phyloP scores from a whole-genome alignment of 2,113 vertebrate genomes.

The Gila orcuttii region DNA sequence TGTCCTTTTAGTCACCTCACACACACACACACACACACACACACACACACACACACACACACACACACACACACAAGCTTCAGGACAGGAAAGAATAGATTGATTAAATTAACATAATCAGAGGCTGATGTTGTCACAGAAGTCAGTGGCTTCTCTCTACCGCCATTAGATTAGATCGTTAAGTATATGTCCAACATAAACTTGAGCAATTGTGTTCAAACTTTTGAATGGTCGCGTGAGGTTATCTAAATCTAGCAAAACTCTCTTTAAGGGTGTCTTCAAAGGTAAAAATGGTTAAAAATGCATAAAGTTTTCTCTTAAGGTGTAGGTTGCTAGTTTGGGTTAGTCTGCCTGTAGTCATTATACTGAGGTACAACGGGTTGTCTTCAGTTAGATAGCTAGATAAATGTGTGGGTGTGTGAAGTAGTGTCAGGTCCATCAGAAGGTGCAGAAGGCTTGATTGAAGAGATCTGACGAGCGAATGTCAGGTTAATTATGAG shows the following conservation, averaged over 20 bases:
- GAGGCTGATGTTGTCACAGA: conserved; percentile 77
- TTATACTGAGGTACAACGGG: neutral
- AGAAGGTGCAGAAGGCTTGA: conserved; percentile 60
- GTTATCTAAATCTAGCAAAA: neutral
- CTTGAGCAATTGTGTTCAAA: neutral
- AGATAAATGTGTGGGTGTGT: conserved; percentile 34
- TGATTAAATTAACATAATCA: conserved; percentile 81
- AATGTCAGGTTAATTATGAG: conserved; percentile 81
- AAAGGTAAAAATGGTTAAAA: neutral
- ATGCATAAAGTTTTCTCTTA: neutral
- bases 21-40: conserved; percentile 47
- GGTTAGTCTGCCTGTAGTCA: neutral
- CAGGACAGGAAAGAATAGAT: conserved; percentile 73
- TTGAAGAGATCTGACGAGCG: conserved; percentile 72
- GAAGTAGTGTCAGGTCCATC: conserved; percentile 39
- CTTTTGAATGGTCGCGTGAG: neutral
- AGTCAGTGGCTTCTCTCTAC: neutral
- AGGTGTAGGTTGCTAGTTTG: neutral
- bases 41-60: conserved; percentile 50
- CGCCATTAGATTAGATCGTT: neutral
- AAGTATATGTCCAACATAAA: neutral
- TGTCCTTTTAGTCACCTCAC: conserved; percentile 77
- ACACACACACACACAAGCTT: conserved; percentile 42
- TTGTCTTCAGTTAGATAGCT: neutral
- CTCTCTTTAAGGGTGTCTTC: neutral